Conservation (phyloP, 2,113 vertebrate genomes). For the Dromaius novaehollandiae region DNA sequence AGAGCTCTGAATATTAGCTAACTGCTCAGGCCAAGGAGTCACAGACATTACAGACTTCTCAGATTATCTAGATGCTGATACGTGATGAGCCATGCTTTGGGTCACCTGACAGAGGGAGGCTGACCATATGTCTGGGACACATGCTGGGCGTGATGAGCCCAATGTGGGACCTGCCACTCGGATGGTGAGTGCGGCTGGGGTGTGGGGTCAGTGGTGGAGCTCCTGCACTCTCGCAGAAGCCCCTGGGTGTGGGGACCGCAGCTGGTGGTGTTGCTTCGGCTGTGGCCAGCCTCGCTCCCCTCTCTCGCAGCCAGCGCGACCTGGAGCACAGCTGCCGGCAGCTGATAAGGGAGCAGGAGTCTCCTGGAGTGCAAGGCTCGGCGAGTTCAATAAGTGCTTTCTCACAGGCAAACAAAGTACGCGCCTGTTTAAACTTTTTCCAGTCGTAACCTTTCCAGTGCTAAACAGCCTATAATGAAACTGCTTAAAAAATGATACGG, state of each 20-base stretch:
- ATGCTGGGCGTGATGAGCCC: background rate
- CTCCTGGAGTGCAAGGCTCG: background rate
- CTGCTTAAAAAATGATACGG: background rate
- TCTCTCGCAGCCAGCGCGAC: background rate
- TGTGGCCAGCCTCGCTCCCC: background rate
- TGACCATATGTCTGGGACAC: background rate
- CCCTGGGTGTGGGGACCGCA: fast-evolving
- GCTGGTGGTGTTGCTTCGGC: background rate
- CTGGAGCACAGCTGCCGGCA: background rate
- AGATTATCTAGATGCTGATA: background rate
- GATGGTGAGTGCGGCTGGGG: background rate
- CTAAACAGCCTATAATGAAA: background rate
- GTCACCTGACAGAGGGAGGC: background rate
- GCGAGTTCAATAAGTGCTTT: slow-evolving; percentile 19
- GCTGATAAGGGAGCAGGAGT: slow-evolving; percentile 54
- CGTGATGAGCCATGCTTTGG: background rate
- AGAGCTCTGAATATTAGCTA: background rate
- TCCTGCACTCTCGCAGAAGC: background rate
- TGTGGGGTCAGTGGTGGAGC: background rate
- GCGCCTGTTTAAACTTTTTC: slow-evolving; percentile 1
- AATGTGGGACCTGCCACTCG: background rate
- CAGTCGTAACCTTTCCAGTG: background rate
- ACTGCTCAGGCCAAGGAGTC: background rate
- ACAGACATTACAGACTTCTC: background rate
- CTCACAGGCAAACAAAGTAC: slow-evolving; percentile 15